These are phyloP conservation scores for Tetrapedia diversipes DNA, from an alignment of 2,888 invertebrate genomes.

Conservation along the genomic window DNA sequence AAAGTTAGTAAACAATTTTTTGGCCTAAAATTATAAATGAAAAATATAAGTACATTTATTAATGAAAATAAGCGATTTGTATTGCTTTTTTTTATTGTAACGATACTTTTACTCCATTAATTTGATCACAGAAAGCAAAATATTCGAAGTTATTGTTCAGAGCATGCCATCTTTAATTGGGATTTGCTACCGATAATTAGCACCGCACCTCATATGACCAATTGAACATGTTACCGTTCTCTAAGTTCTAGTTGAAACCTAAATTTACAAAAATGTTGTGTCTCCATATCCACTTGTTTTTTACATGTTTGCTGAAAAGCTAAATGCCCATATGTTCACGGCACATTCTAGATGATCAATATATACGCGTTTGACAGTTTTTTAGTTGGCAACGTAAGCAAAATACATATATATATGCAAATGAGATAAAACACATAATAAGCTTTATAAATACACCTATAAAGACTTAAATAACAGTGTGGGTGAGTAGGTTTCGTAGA, in stretches of 20 bases:
- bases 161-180: constrained; percentile 5
- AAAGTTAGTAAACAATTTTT: background rate
- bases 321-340: constrained; percentile 67
- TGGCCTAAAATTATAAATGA: background rate
- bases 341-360: constrained; percentile 70
- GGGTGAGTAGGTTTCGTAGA: constrained; percentile 80
- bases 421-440: constrained; percentile 51
- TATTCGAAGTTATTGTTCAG: background rate
- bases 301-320: constrained; percentile 53
- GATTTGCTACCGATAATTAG: constrained; percentile 50
- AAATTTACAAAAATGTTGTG: constrained; percentile 31
- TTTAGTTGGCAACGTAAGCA: constrained; percentile 65
- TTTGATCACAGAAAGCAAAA: background rate
- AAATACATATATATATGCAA: constrained; percentile 2
- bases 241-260: constrained; percentile 34
- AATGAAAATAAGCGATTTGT: background rate
- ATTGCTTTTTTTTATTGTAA: background rate
- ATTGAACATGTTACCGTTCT: constrained; percentile 33
- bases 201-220: constrained; percentile 45
- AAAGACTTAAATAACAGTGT: constrained; percentile 57
- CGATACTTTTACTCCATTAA: background rate
- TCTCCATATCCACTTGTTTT: constrained; percentile 31
- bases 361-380: constrained; percentile 64
- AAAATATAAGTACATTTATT: background rate
- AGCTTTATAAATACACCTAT: constrained; percentile 57